Base-by-base conservation (phyloP, 2,888 invertebrate genomes). In the Ctenicera cuprea region DNA sequence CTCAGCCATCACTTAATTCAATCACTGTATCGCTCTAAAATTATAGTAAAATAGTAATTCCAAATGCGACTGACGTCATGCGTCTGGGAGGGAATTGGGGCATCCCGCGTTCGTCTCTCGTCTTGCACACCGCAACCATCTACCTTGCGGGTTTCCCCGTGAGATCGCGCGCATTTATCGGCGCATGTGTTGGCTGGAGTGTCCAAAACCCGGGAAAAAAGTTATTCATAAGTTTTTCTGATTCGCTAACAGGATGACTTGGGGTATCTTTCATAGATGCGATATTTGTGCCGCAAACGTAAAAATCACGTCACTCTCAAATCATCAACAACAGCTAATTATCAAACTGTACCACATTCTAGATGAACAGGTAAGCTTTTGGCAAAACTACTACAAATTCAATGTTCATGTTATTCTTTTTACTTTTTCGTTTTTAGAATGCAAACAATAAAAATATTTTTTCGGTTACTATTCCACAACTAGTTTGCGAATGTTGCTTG, bases 161-260 rank as follows among this genome's bases (percentile, higher is more conserved):
- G 67, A 67, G 67, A 52, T 63, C 59, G 67, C 67, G 72, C 72
- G 52, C 61, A 37, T 26, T 43, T n/a, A 30, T 9, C 16, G 22
- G 67, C 67, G 72, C 67, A 52, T 26, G 38, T 37, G 38, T 48
- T 52, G 18, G 45, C 41, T 61, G 62, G 48, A 62, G 37, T 37
- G 50, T 62, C 67, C 59, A 73, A 73, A 73, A 72, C 33, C 62
- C 67, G 45, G 67, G 45, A 61, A 64, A 72, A 73, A 62, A 69
- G 61, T 69, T 73, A 67, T 67, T 66, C 61, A 66, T 67, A 67
- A 52, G 50, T 63, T 73, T 67, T 62, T 67, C 66, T 65, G 38
- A 69, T 48, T 50, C 61, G 11, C 38, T 48, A 61, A 61, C 50
- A 50, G 18, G 12, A 69, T 69, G 69, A 69, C 50, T 69, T 61